Conservation (phyloP, 1,140 invertebrate species). For the Thaumatotibia leucotreta region DNA sequence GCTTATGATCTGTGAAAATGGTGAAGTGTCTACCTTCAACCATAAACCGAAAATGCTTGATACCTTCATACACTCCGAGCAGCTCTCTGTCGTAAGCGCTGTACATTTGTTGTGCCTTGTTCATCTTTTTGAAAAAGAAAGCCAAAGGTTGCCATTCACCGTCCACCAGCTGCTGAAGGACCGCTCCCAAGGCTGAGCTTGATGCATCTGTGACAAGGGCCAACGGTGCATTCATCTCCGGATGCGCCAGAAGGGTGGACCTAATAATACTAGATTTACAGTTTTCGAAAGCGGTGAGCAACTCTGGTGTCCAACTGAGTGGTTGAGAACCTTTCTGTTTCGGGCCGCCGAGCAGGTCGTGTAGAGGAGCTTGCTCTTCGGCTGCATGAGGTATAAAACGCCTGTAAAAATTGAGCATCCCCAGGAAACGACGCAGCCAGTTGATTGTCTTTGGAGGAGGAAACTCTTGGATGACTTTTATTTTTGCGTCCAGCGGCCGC, state of each 20-base stretch:
- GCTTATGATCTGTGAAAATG: constrained; percentile 36
- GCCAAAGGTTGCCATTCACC: constrained; percentile 27
- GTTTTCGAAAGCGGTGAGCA: constrained; percentile 17
- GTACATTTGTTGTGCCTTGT: constrained; percentile 26
- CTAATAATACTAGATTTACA: constrained; percentile 17
- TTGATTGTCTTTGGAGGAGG: constrained; percentile 38
- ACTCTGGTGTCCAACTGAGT: constrained; percentile 4
- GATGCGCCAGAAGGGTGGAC: constrained; percentile 26
- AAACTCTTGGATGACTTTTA: too few species aligned
- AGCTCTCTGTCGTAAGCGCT: constrained; percentile 50
- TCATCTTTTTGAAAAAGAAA: constrained; percentile 37
- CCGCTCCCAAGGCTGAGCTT: constrained; percentile 39
- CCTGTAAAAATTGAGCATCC: constrained; percentile 61
- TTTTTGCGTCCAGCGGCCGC: too few species aligned
- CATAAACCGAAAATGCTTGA: constrained; percentile 41
- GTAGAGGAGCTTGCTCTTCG: constrained; percentile 19
- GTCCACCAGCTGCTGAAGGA: constrained; percentile 37
- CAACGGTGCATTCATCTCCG: constrained; percentile 40
- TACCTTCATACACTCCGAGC: constrained; percentile 33
- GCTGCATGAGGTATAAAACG: constrained; percentile 37
- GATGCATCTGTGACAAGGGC: constrained; percentile 56
- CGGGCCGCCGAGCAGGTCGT: constrained; percentile 18
- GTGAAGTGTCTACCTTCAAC: constrained; percentile 38
- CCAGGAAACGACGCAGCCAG: constrained; percentile 57
- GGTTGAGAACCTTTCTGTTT: constrained; percentile 16